Evolutionary conservation across 2,888 invertebrate species (phyloP).

Genomic region (Drosophila emarginata): DNA sequence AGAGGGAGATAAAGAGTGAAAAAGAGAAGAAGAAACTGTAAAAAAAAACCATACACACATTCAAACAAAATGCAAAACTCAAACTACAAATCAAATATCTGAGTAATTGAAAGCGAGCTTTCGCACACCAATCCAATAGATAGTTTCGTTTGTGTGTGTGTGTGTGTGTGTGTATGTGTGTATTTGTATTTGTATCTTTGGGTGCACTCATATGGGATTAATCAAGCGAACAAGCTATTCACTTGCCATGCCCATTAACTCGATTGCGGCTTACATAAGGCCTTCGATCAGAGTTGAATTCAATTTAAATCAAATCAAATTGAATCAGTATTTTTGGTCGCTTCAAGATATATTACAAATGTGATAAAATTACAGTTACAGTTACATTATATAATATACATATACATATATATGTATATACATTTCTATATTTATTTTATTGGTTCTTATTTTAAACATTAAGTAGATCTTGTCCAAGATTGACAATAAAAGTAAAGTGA

Average conservation of each 20-base stretch:
- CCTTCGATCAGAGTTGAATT: not conserved
- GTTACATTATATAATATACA: too few relatives aligned
- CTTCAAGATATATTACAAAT: not conserved
- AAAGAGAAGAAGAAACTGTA: not conserved
- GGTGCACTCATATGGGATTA: conserved; percentile 33
- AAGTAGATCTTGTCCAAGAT: too few relatives aligned
- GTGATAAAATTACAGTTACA: too few relatives aligned
- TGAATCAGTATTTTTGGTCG: not conserved
- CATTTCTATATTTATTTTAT: too few relatives aligned
- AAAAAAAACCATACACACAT: not conserved
- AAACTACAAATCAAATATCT: conserved; percentile 49
- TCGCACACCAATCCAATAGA: conserved; percentile 23
- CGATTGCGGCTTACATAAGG: conserved; percentile 14
- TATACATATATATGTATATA: too few relatives aligned
- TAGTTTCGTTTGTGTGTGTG: conserved; percentile 9
- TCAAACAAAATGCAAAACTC: conserved; percentile 8
- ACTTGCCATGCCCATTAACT: conserved; percentile 9
- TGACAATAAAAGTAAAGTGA: too few relatives aligned
- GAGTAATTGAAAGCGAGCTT: conserved; percentile 50
- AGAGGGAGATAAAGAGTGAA: not conserved
- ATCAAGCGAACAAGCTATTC: conserved; percentile 26
- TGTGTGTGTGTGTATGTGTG: not conserved
- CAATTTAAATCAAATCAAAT: not conserved
- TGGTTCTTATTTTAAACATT: too few relatives aligned
- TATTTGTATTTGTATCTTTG: not conserved